Evolutionary conservation across 2,888 invertebrate species (phyloP), one percentile per base, ranked within the genome.

Genomic region (Punctoribates punctum): DNA sequence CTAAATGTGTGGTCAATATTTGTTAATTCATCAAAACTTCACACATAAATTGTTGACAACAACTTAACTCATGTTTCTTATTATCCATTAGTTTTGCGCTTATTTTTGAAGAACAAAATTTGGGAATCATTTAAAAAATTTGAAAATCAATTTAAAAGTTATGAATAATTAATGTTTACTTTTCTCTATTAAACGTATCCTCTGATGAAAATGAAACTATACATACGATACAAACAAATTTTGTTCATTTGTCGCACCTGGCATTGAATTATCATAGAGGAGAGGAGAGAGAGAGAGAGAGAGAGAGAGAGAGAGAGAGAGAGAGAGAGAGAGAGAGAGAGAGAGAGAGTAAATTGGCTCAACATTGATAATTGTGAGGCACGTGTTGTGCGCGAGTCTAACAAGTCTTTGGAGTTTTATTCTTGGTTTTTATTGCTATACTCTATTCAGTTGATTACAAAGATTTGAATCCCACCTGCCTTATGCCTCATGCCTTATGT

Each of bases 1-100:
- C 67, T 67, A 67, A 67, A 67, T 67, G 67, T 38, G 20, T 34
- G 17, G 67, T 67, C 11, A 67, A 67, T 67, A 67, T 67, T 67
- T 67, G 42, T 42, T 67, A 13, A 9, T 3, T 3, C 29, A 38
- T 67, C 13, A n/a, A 38, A 34, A 34, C 5, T 29, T 15, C 67
- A 29, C 29, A 67, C 67, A 38, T 8, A 67, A 67, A 38, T 20
- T 20, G 67, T 34, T 25, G 29, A 67, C 27, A 38, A 67, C 67
- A 67, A 17, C 34, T 38, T 34, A 2, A 67, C 38, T 38, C n/a
- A 8, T 67, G 67, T 67, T 29, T 67, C 67, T 67, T 15, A 67
- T n/a, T n/a, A n/a, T n/a, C n/a, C n/a, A n/a, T n/a, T n/a, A n/a
- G n/a, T n/a, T n/a, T n/a, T n/a, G n/a, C n/a, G n/a, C n/a, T n/a